Percentiles rank a stretch among this genome's conserved stretches.
phyloP scores from a whole-genome alignment of 1,140 invertebrate species.

The Aphelinus atriplicis region DNA sequence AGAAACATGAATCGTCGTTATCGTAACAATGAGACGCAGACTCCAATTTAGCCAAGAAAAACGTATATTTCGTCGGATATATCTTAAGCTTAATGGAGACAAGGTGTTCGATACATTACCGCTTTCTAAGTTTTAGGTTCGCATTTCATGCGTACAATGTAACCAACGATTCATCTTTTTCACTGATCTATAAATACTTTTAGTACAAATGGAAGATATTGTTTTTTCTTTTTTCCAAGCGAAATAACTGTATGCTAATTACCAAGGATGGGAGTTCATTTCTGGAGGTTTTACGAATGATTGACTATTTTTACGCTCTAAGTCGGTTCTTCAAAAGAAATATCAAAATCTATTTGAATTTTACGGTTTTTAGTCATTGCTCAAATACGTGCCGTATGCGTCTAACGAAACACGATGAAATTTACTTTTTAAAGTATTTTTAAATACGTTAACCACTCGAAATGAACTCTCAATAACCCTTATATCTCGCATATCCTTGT shows the following conservation, averaged over 20 bases:
- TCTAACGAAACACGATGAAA: not conserved
- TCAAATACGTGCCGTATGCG: constrained; percentile 6
- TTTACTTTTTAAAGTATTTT: not conserved
- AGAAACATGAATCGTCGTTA: constrained; percentile 44
- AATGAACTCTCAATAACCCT: constrained; percentile 26
- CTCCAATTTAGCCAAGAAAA: constrained; percentile 38
- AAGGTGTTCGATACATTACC: constrained; percentile 43
- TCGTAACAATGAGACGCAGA: constrained; percentile 39
- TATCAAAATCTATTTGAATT: not conserved
- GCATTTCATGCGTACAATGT: constrained; percentile 27
- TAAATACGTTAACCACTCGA: constrained; percentile 10
- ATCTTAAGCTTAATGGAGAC: constrained; percentile 41
- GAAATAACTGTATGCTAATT: constrained; percentile 35
- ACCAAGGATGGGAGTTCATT: constrained; percentile 37
- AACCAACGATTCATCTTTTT: constrained; percentile 44
- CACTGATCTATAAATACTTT: constrained; percentile 38
- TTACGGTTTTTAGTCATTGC: constrained; percentile 19
- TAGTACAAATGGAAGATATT: constrained; percentile 36
- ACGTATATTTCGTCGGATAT: constrained; percentile 38
- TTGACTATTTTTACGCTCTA: not conserved
- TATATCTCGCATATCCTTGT: constrained; percentile 34
- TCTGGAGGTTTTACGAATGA: constrained; percentile 26
- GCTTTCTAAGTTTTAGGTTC: constrained; percentile 40
- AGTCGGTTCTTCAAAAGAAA: constrained; percentile 7
- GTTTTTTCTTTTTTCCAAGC: constrained; percentile 32